A percentile compares a stretch with the other conserved stretches of the same genome.
phyloP scores from a whole-genome alignment of 37 sponge, comb jelly and placozoan species.

The Crambe crambe region DNA sequence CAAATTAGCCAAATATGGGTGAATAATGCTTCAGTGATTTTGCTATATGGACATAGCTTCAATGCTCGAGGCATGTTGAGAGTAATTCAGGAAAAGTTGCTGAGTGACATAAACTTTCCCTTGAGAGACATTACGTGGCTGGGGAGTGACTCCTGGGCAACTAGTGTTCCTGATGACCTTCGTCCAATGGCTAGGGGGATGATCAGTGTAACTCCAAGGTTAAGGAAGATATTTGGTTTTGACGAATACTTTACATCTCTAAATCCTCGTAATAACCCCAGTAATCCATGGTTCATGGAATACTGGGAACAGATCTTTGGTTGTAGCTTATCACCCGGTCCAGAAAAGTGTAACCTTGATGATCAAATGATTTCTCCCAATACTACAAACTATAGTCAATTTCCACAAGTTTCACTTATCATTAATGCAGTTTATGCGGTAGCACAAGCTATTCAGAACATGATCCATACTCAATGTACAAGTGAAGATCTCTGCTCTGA shows the following conservation, averaged over 20 bases:
- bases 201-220: conserved; percentile 29
- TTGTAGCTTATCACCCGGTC: neutral
- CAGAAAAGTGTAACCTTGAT: conserved; percentile 6
- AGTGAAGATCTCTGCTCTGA: conserved; percentile 22
- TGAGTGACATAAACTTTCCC: neutral
- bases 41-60: conserved; percentile 54
- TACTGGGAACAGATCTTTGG: conserved; percentile 6
- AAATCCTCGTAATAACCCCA: conserved; percentile 31
- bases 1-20: conserved; percentile 9
- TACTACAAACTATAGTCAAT: conserved; percentile 11
- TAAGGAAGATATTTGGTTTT: conserved; percentile 6
- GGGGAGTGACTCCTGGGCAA: conserved; percentile 78
- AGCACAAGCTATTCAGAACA: conserved; percentile 60
- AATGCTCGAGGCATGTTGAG: conserved; percentile 22
- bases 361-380: neutral
- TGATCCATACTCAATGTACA: conserved; percentile 29
- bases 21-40: conserved; percentile 43
- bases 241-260: conserved; percentile 57
- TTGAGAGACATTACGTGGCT: conserved; percentile 40
- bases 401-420: conserved; percentile 50
- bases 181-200: conserved; percentile 18
- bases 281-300: conserved; percentile 72
- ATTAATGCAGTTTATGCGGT: conserved; percentile 82
- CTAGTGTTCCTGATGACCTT: conserved; percentile 1
- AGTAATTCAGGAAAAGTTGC: neutral